These are phyloP conservation scores for Platalea minor DNA, from an alignment of 2,797 vertebrate genomes.

Conservation along the genomic window DNA sequence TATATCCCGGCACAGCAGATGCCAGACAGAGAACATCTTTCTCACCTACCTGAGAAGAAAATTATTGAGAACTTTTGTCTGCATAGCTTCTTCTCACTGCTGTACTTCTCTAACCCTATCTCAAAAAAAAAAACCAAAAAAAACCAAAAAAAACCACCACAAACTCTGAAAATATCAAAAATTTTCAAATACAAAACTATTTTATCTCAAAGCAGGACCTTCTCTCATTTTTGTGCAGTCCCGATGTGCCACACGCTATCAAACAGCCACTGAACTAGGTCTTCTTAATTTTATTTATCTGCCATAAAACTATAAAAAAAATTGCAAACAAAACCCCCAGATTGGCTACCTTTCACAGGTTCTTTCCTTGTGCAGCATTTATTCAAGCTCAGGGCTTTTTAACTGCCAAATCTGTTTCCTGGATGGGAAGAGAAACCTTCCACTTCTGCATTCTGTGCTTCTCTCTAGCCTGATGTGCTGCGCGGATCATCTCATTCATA, in stretches of 20 bases:
- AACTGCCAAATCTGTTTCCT: neutral
- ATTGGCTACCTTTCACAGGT: neutral
- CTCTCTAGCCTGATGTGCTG: neutral
- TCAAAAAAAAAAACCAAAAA: neutral
- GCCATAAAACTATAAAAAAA: neutral
- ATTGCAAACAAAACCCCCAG: neutral
- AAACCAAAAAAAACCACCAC: no score
- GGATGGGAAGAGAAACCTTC: neutral
- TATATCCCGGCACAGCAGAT: neutral
- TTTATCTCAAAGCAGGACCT: neutral
- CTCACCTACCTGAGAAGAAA: neutral
- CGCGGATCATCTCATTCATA: neutral
- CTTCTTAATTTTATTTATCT: neutral
- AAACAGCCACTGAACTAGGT: neutral
- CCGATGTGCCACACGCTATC: neutral
- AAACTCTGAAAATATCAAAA: neutral
- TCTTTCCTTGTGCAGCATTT: neutral
- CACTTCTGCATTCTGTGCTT: neutral
- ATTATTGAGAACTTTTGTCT: neutral
- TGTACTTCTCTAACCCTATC: neutral
- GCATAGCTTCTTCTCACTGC: neutral
- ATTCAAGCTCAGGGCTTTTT: neutral
- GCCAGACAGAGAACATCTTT: neutral
- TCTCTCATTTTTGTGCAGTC: neutral
- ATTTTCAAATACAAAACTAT: neutral